Percentiles rank a stretch among this genome's conserved stretches.
Conservation (phyloP, 2,113 vertebrate genomes). For the Laticauda colubrina region DNA sequence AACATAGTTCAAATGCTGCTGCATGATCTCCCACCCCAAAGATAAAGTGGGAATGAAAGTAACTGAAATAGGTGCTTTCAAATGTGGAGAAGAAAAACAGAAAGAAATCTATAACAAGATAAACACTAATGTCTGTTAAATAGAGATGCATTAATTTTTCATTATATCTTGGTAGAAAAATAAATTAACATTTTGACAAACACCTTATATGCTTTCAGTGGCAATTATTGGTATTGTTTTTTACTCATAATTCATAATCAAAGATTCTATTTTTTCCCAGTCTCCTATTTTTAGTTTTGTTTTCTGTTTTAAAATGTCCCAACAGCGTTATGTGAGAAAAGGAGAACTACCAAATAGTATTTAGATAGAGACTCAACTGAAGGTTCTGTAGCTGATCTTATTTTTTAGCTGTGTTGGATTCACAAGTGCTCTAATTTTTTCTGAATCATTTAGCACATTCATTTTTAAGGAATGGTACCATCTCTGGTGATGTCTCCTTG, state of each 20-base stretch:
- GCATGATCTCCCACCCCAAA: not conserved
- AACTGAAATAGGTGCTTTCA: not conserved
- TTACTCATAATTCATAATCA: not conserved
- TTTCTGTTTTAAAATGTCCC: not conserved
- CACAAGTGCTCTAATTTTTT: not conserved
- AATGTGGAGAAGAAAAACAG: not conserved
- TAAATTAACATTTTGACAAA: not conserved
- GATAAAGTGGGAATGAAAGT: not conserved
- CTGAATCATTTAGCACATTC: rapidly evolving
- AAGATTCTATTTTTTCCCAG: not conserved
- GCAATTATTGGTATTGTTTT: not conserved
- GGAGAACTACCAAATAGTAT: rapidly evolving
- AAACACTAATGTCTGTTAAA: not conserved
- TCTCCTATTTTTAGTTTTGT: not conserved
- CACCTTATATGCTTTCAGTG: not conserved
- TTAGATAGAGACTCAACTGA: not conserved
- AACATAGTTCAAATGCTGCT: not conserved
- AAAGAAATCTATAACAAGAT: not conserved
- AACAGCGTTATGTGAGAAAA: not conserved
- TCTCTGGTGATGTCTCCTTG: constrained; percentile 20
- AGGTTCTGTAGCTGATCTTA: rapidly evolving
- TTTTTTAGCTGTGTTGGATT: rapidly evolving
- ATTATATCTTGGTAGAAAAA: not conserved
- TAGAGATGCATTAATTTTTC: not conserved
- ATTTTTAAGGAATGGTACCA: rapidly evolving